These are phyloP conservation scores for Rattus norvegicus DNA, from an alignment of 2,113 vertebrate genomes.

Conservation along the genomic window DNA sequence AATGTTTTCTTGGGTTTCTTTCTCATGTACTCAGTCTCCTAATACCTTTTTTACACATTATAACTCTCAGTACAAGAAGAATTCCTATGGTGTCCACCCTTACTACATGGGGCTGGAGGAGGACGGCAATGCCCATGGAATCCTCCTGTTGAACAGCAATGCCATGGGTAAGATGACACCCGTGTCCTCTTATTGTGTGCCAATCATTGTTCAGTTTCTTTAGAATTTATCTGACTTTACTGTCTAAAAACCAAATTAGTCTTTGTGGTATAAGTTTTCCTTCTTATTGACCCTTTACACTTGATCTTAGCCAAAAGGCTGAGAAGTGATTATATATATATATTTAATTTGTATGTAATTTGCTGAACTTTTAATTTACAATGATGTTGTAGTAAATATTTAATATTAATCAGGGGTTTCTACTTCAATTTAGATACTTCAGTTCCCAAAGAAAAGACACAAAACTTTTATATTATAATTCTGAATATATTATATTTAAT, in stretches of 20 bases:
- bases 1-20: background rate
- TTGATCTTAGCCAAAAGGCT: too few relatives aligned
- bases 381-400: too few relatives aligned
- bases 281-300: background rate
- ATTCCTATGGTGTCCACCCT: constrained; percentile 94
- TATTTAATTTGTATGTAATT: background rate
- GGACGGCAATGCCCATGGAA: constrained; percentile 90
- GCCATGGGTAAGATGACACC: constrained; percentile 92
- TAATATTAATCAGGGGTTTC: too few relatives aligned
- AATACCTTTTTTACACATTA: background rate
- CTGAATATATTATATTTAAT: too few relatives aligned
- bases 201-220: background rate
- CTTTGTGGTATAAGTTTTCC: background rate
- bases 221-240: background rate
- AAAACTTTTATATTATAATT: too few relatives aligned
- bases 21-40: background rate
- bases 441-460: too few relatives aligned
- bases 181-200: background rate
- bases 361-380: background rate
- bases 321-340: too few relatives aligned
- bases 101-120: constrained; percentile 95
- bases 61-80: constrained; percentile 88
- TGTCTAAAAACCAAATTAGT: background rate
- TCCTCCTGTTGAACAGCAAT: constrained; percentile 96
- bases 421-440: too few relatives aligned